Base-by-base conservation (phyloP, 2,113 vertebrate genomes). In the Abramis brama region DNA sequence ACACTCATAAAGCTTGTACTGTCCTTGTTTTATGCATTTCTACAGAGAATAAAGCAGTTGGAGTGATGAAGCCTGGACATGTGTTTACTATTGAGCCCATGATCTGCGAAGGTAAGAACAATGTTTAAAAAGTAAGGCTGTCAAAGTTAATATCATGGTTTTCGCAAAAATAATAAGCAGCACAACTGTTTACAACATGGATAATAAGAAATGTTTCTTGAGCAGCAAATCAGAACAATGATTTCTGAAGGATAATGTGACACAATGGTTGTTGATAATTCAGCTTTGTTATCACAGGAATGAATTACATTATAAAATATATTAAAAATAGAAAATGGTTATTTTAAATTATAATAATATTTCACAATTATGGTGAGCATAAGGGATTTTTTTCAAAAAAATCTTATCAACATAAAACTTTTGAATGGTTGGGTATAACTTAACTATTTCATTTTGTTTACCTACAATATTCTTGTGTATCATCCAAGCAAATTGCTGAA, bases 61-160 rank as follows among this genome's bases (percentile, higher is more conserved):
- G 98, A 84, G 98, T 99, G 27, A 99, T 99, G 96, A 99, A 99
- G 89, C 97, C 98, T 0, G 98, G 98, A 47, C 98, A 99, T 2
- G 96, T 98, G 60, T 99, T 99, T 92, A 99, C 98, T 90, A 98
- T 99, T 75, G 98, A 99, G 88, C 98, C 98, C 87, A 99, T 99
- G 98, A 99, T 99, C 87, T 99, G 98, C 93, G 98, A 99, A 97
- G 98, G 98, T 99, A 89, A 97, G 94, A 64, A 64, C 25, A 27
- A 13, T 3, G 12, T 50, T 50, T 50, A 5, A 4, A 64, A 64
- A n/a, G n/a, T 64, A 64, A 13, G 25, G 62, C 25, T 27, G 60
- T 64, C n/a, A 66, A 17, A 64, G n/a, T 64, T 64, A 64, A 27
- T 27, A 43, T 43, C 39, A 43, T 43, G 43, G n/a, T 25, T 15